phyloP scores from a whole-genome alignment of 2,113 vertebrate genomes.

The Larimichthys polyactis region DNA sequence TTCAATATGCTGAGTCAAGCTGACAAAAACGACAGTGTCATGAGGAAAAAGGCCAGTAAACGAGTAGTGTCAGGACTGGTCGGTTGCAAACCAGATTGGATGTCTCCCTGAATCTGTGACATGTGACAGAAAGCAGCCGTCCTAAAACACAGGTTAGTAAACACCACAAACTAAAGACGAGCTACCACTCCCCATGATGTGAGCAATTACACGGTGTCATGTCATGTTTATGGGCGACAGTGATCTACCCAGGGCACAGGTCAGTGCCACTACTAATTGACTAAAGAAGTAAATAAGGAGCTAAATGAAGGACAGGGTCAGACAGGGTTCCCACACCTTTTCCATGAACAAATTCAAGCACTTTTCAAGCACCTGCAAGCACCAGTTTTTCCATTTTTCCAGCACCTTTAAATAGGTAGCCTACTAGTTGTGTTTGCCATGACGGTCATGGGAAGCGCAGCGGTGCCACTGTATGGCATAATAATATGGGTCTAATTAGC shows the following conservation, averaged over 20 bases:
- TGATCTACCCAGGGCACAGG: neutral
- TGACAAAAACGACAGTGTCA: neutral
- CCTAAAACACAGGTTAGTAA: neutral
- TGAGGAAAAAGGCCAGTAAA: neutral
- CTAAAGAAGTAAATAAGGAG: neutral
- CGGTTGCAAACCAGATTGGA: neutral
- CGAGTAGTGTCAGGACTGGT: neutral
- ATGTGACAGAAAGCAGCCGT: neutral
- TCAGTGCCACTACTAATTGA: neutral
- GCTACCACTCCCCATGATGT: neutral
- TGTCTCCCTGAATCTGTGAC: neutral
- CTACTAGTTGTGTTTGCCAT: too few relatives aligned
- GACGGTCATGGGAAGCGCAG: too few relatives aligned
- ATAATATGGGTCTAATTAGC: too few relatives aligned
- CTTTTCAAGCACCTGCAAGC: too few relatives aligned
- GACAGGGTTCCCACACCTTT: too few relatives aligned
- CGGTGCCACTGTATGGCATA: too few relatives aligned
- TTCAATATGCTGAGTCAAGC: neutral
- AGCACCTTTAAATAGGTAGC: too few relatives aligned
- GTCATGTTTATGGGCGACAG: constrained; percentile 8
- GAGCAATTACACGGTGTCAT: neutral
- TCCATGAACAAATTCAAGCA: too few relatives aligned
- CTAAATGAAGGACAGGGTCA: neutral
- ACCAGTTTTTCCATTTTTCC: too few relatives aligned
- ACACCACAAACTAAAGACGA: neutral